These are phyloP conservation scores for Dermatophagoides farinae DNA, from an alignment of 1,140 invertebrate species.

Conservation along the genomic window DNA sequence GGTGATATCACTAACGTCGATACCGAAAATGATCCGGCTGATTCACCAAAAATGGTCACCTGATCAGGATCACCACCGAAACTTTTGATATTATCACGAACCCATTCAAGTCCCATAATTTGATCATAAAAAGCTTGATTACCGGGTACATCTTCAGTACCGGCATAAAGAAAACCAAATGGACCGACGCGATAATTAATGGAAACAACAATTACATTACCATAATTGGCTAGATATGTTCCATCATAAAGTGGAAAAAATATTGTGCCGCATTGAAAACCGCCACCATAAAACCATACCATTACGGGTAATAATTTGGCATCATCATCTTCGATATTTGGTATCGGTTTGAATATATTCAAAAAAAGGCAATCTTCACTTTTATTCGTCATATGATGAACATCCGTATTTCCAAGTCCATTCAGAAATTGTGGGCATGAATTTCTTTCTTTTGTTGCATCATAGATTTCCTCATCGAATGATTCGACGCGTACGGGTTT, in stretches of 20 bases:
- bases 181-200: constrained; percentile 43
- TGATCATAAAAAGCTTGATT: constrained; percentile 90
- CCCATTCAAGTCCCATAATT: constrained; percentile 67
- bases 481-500: no score
- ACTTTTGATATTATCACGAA: constrained; percentile 69
- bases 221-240: constrained; percentile 7
- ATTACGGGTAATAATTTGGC: constrained; percentile 23
- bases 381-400: constrained; percentile 21
- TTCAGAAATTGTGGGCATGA: no score
- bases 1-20: constrained; percentile 76
- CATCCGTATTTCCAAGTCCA: no score
- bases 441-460: no score
- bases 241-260: neutral
- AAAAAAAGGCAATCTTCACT: constrained; percentile 77
- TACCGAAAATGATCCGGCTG: constrained; percentile 78
- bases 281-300: constrained; percentile 21
- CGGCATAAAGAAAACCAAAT: constrained; percentile 74
- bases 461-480: no score
- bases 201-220: constrained; percentile 11
- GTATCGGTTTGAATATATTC: constrained; percentile 63
- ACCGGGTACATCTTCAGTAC: constrained; percentile 76
- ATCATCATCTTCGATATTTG: neutral
- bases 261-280: constrained; percentile 16
- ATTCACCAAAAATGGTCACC: constrained; percentile 86
- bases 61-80: constrained; percentile 88